Percentiles rank a stretch among this genome's conserved stretches.
phyloP scores from a whole-genome alignment of 1,140 invertebrate genomes.

The Anoplophora glabripennis region DNA sequence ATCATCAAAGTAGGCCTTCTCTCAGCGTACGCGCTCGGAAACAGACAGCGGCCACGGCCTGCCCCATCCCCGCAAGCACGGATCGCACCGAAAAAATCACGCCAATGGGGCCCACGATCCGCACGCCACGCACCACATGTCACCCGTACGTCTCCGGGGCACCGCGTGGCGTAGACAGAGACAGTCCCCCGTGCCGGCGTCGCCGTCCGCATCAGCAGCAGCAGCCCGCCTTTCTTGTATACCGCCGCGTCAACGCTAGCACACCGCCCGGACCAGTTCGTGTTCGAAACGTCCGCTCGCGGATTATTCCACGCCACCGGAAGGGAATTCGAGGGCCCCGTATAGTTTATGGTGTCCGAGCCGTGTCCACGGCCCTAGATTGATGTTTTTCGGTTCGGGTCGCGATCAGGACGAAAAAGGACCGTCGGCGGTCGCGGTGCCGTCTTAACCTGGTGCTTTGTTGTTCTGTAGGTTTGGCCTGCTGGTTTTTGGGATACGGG shows the following conservation, averaged over 20 bases:
- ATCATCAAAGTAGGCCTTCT: not conserved
- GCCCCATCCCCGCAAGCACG: not conserved
- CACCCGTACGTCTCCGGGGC: not conserved
- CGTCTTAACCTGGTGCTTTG: not conserved
- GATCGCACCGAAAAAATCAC: not conserved
- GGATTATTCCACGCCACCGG: slow-evolving; percentile 1
- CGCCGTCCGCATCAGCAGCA: not conserved
- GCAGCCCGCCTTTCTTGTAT: not conserved
- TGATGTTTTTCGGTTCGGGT: not conserved
- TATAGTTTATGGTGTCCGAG: not conserved
- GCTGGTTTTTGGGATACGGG: not conserved
- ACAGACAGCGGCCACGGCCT: not conserved
- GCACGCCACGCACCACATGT: not conserved
- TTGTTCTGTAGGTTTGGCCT: not conserved
- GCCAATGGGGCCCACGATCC: not conserved
- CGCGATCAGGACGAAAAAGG: not conserved
- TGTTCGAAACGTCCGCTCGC: not conserved
- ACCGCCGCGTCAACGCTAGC: not conserved
- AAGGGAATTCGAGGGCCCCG: not conserved
- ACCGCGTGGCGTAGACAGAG: slow-evolving; percentile 2
- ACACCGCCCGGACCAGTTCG: slow-evolving; percentile 2
- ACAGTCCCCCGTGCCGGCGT: slow-evolving; percentile 1
- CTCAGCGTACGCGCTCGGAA: not conserved
- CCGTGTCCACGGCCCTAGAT: not conserved
- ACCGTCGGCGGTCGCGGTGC: not conserved